phyloP scores from a whole-genome alignment of 2,888 invertebrate species.

The Spodoptera picta region DNA sequence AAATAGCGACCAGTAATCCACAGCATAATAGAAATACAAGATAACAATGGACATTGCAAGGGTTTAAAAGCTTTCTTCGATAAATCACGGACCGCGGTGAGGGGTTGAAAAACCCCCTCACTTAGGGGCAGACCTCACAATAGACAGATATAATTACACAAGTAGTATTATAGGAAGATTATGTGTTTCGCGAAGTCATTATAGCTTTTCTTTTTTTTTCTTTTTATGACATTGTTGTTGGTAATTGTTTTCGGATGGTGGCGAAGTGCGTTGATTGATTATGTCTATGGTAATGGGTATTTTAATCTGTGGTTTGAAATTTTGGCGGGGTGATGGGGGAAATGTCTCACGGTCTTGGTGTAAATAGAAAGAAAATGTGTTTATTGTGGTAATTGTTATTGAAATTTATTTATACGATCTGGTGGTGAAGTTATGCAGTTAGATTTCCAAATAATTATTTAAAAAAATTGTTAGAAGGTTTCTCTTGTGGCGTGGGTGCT shows the following conservation, averaged over 20 bases:
- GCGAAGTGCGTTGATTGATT: conserved; percentile 42
- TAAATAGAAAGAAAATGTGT: not conserved
- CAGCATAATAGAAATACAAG: conserved; percentile 66
- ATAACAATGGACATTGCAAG: conserved; percentile 77
- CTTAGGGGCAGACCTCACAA: conserved; percentile 61
- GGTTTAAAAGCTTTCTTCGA: conserved; percentile 87
- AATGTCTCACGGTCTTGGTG: conserved; percentile 24
- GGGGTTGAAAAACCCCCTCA: conserved; percentile 53
- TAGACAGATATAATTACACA: conserved; percentile 79
- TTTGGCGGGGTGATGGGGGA: conserved; percentile 6
- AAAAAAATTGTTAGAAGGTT: too few relatives aligned
- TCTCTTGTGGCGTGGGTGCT: too few relatives aligned
- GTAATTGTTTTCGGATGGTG: conserved; percentile 42
- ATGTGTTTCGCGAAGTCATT: conserved; percentile 72
- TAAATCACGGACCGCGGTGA: conserved; percentile 77
- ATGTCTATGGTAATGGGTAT: conserved; percentile 8
- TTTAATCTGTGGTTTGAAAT: too few relatives aligned
- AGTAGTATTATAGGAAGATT: conserved; percentile 75
- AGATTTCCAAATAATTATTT: not conserved
- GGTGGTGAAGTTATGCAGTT: not conserved
- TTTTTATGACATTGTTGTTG: conserved; percentile 30
- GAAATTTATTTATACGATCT: too few relatives aligned
- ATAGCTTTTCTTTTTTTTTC: conserved; percentile 24
- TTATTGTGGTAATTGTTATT: too few relatives aligned
- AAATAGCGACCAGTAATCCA: conserved; percentile 73